A percentile compares a stretch with the other conserved stretches of the same genome.
phyloP scores from a whole-genome alignment of 1,140 invertebrate species.

The Spodoptera frugiperda region DNA sequence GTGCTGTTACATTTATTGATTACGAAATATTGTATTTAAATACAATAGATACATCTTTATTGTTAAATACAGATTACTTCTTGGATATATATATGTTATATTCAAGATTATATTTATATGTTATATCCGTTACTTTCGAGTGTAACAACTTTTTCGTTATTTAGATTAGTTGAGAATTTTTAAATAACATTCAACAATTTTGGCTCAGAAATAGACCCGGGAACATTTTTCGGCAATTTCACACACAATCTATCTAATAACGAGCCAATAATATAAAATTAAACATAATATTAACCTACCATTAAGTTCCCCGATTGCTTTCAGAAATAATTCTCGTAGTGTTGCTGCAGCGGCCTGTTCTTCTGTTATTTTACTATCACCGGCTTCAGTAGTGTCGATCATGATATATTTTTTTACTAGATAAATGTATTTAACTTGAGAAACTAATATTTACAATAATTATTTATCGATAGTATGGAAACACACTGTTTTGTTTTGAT shows the following conservation, averaged over 20 bases:
- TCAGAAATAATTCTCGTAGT: conserved; percentile 71
- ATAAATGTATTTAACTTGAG: background rate
- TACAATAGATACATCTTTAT: too few relatives aligned
- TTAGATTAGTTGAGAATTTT: too few relatives aligned
- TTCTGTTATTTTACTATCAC: background rate
- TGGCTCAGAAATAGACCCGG: too few relatives aligned
- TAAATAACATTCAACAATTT: too few relatives aligned
- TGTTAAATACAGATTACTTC: too few relatives aligned
- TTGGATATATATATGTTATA: too few relatives aligned
- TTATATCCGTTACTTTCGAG: too few relatives aligned
- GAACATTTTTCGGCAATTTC: too few relatives aligned
- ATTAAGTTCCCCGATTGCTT: conserved; percentile 63
- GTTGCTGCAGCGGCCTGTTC: conserved; percentile 65
- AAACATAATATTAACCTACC: conserved; percentile 53
- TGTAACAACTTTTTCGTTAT: too few relatives aligned
- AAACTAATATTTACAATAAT: background rate
- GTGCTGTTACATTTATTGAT: too few relatives aligned
- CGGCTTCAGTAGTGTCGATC: background rate
- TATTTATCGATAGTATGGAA: background rate
- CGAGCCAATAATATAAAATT: background rate
- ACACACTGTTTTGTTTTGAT: background rate
- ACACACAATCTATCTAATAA: too few relatives aligned
- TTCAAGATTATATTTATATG: too few relatives aligned
- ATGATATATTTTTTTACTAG: background rate
- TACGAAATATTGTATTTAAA: background rate